Conservation (phyloP, 2,797 vertebrate species). For the Syngnathus rostellatus region DNA sequence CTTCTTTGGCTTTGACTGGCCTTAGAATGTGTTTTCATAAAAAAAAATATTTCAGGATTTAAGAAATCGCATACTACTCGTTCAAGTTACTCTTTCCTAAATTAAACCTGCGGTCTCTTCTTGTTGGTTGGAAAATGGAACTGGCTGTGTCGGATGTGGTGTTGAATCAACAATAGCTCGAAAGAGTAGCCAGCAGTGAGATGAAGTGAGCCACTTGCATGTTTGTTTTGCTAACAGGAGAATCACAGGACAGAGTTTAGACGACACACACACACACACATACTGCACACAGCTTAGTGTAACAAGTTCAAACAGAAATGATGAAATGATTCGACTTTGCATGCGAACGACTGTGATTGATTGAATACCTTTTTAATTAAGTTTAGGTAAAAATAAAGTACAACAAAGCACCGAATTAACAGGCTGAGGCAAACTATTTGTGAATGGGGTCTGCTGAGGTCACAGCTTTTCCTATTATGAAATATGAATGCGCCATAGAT, state of each 20-base stretch:
- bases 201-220: slow-evolving; percentile 27
- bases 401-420: no score
- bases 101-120: slow-evolving; percentile 8
- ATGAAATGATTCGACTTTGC: no score
- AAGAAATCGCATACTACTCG: background rate
- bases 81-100: slow-evolving; percentile 7
- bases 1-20: background rate
- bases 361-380: no score
- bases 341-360: no score
- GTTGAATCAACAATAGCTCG: slow-evolving; percentile 59
- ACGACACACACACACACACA: slow-evolving; percentile 4
- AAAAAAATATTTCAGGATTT: slow-evolving; percentile 7
- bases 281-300: no score
- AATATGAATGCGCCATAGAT: no score
- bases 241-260: slow-evolving; percentile 30
- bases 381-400: no score
- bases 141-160: slow-evolving; percentile 30
- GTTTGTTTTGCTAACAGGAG: slow-evolving; percentile 61
- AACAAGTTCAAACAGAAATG: no score
- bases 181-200: slow-evolving; percentile 24
- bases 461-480: no score
- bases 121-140: slow-evolving; percentile 27
- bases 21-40: slow-evolving; percentile 4
- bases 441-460: no score
- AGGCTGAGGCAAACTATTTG: no score